Percentiles rank a stretch among this genome's conserved stretches.
These are phyloP conservation scores for Gambusia yucatana DNA, from an alignment of 2,797 vertebrate genomes.

Conservation along the genomic window DNA sequence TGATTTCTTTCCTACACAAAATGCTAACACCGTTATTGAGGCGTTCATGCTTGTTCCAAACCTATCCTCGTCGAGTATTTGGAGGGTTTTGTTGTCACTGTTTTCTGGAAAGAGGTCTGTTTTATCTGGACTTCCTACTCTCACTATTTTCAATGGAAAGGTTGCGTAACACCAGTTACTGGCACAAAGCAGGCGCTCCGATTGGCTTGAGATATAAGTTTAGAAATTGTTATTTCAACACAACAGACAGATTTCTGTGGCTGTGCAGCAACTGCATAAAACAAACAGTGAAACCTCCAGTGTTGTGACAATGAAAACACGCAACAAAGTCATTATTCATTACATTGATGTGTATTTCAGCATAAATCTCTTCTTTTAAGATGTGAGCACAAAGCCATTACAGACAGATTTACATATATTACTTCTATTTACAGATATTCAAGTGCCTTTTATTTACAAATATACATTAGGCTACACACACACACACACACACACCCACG, in stretches of 20 bases:
- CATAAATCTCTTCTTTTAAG: slow-evolving; percentile 40
- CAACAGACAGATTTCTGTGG: slow-evolving; percentile 17
- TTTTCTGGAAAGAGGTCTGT: not conserved
- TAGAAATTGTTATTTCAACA: slow-evolving; percentile 23
- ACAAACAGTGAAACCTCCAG: slow-evolving; percentile 21
- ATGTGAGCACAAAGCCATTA: slow-evolving; percentile 47
- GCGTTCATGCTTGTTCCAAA: not conserved
- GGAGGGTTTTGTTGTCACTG: not conserved
- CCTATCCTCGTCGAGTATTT: not conserved
- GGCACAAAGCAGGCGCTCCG: slow-evolving; percentile 28
- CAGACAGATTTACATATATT: slow-evolving; percentile 65
- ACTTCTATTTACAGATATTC: slow-evolving; percentile 63
- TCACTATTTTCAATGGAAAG: slow-evolving; percentile 14
- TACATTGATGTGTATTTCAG: slow-evolving; percentile 42
- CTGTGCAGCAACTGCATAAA: slow-evolving; percentile 25
- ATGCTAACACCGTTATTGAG: not conserved
- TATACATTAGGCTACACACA: slow-evolving; percentile 12
- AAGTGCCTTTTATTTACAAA: slow-evolving; percentile 55
- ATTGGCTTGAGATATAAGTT: slow-evolving; percentile 32
- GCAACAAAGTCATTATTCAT: slow-evolving; percentile 29
- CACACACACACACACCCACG: not conserved
- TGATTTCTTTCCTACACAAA: not conserved
- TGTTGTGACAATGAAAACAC: slow-evolving; percentile 20
- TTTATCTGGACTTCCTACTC: slow-evolving; percentile 13
- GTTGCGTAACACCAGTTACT: slow-evolving; percentile 40